Conservation (phyloP, 2,113 vertebrate species). For the Sigmodon hispidus region DNA sequence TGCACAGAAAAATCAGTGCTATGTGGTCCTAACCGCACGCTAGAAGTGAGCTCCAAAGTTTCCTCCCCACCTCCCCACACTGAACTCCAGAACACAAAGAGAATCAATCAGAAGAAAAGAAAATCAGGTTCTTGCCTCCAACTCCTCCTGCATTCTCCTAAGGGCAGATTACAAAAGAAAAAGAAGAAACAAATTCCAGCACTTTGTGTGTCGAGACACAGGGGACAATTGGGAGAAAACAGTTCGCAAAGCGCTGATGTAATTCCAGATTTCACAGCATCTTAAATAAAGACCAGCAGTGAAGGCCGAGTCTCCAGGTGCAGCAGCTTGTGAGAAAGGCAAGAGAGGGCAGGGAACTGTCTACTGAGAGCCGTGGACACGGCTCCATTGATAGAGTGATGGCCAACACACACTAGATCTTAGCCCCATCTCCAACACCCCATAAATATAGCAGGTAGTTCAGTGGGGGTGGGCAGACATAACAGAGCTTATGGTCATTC, state of each 20-base stretch:
- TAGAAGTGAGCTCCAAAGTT: not conserved
- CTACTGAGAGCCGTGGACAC: not conserved
- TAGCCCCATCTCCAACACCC: not conserved
- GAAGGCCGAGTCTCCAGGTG: not conserved
- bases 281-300: not conserved
- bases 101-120: not conserved
- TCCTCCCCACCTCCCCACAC: not conserved
- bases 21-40: not conserved
- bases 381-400: not conserved
- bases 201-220: not conserved
- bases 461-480: not conserved
- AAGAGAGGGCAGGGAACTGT: too few species aligned
- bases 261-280: not conserved
- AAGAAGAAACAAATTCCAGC: not conserved
- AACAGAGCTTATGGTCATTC: too few species aligned
- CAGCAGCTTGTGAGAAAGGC: not conserved
- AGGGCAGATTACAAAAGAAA: not conserved
- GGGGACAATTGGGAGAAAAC: not conserved
- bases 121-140: not conserved
- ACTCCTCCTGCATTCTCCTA: not conserved
- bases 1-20: not conserved
- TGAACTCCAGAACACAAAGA: not conserved
- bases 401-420: not conserved
- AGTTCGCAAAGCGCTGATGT: not conserved
- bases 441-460: not conserved